A percentile compares a stretch with the other conserved stretches of the same genome.
phyloP scores from a whole-genome alignment of 2,888 invertebrate species.

The Caenorhabditis sp. region DNA sequence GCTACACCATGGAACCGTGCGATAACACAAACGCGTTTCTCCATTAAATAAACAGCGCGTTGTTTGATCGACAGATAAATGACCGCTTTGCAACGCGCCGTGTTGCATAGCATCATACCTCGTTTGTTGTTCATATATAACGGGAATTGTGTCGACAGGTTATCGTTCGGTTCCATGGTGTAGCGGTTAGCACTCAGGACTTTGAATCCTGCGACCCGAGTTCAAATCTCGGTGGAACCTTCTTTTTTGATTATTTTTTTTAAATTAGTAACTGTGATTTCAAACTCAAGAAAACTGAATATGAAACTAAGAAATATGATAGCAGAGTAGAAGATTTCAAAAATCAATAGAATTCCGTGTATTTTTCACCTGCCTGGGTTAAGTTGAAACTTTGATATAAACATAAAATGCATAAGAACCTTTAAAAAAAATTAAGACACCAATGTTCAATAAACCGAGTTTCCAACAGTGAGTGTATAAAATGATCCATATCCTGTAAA shows the following conservation, averaged over 20 bases:
- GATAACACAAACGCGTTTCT: background rate
- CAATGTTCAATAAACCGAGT: no score
- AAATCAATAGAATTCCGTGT: no score
- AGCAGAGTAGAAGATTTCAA: no score
- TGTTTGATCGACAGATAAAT: background rate
- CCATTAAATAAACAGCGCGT: background rate
- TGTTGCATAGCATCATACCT: background rate
- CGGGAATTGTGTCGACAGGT: background rate
- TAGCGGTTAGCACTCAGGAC: constrained; percentile 62
- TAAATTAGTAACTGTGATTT: background rate
- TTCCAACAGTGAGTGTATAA: no score
- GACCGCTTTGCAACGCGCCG: background rate
- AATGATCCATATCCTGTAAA: no score
- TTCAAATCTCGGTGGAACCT: constrained; percentile 57
- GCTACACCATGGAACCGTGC: constrained; percentile 55
- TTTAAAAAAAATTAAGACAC: no score
- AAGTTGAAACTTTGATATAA: no score
- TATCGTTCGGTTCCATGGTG: constrained; percentile 48
- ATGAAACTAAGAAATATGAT: no score
- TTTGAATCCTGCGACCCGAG: constrained; percentile 60
- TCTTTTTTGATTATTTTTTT: background rate
- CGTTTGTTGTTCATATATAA: background rate
- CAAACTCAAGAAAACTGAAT: no score
- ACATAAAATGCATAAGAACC: no score
- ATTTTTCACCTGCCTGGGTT: no score